These are phyloP conservation scores for Trissolcus japonicus DNA, from an alignment of 2,888 invertebrate genomes.

Conservation along the genomic window DNA sequence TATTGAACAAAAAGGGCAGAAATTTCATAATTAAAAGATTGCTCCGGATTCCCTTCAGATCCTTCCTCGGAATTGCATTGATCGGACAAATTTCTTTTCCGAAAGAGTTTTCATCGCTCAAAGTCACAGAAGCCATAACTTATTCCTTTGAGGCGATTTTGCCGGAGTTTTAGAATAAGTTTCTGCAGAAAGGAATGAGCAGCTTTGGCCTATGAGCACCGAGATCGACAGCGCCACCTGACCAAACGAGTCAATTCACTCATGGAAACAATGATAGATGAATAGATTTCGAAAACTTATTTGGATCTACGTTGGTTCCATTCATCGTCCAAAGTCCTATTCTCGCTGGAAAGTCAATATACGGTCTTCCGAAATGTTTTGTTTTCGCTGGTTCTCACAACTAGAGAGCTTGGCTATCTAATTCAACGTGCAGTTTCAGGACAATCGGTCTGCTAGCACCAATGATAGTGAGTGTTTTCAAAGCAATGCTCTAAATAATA, in stretches of 20 bases:
- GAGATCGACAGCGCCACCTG: neutral
- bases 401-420: neutral
- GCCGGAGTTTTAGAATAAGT: neutral
- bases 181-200: neutral
- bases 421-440: neutral
- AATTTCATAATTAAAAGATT: no score
- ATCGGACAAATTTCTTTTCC: neutral
- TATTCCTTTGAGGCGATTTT: slow-evolving; percentile 1
- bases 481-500: neutral
- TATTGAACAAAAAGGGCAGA: no score
- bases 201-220: neutral
- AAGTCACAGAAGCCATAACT: no score
- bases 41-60: no score
- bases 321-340: neutral
- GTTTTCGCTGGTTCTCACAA: neutral
- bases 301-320: neutral
- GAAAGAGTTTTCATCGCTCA: no score
- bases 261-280: slow-evolving; percentile 8
- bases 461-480: neutral
- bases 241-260: neutral
- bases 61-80: no score
- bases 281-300: slow-evolving; percentile 5
- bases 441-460: neutral
- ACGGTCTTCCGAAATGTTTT: neutral
- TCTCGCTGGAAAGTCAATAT: slow-evolving; percentile 1